These are phyloP conservation scores for Platycnemis pennipes DNA, from an alignment of 2,888 invertebrate genomes.

Conservation along the genomic window DNA sequence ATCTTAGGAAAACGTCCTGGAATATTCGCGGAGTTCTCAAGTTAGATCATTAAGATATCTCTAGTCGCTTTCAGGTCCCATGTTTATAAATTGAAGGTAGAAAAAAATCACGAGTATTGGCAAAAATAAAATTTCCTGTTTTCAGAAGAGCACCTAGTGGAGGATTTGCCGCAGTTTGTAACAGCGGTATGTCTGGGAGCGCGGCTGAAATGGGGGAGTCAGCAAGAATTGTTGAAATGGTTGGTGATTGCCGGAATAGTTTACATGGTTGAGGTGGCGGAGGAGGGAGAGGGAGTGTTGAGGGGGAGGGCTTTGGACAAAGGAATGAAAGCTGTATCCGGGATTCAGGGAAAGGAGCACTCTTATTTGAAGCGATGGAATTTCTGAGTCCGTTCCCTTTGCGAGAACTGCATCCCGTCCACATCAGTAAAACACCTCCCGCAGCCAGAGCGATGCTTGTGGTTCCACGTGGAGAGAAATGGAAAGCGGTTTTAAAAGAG, in stretches of 20 bases:
- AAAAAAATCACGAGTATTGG: neutral
- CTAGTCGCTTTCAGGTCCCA: neutral
- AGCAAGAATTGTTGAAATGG: neutral
- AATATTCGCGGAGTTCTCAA: neutral
- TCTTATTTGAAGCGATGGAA: slow-evolving; percentile 7
- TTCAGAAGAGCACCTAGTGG: neutral
- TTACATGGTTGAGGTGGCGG: neutral
- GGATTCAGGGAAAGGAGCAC: neutral
- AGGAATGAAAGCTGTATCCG: neutral
- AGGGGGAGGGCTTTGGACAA: neutral
- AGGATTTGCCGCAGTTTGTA: neutral
- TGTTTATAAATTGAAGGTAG: neutral
- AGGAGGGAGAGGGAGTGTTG: neutral
- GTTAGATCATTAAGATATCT: neutral
- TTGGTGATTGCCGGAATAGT: neutral
- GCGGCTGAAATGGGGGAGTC: neutral
- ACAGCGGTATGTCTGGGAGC: neutral
- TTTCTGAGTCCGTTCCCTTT: neutral
- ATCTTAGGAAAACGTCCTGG: neutral
- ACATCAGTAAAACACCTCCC: neutral
- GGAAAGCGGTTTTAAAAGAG: neutral
- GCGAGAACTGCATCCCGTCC: neutral
- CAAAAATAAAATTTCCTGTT: neutral
- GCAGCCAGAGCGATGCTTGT: neutral
- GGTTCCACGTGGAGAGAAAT: neutral